Base-by-base conservation (phyloP, 1,140 invertebrate genomes). In the Epicauta chinensis region DNA sequence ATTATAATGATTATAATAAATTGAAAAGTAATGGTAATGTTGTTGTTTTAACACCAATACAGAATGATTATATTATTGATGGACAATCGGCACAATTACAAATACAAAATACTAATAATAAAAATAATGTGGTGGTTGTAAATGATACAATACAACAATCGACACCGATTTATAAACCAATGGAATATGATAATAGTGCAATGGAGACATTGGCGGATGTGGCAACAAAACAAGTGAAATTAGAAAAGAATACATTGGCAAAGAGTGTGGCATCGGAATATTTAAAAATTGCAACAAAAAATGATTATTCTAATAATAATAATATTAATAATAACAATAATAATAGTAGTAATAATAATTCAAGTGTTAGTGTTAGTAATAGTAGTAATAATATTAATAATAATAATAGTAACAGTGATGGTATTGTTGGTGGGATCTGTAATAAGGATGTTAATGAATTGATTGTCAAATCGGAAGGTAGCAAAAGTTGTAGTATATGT, bases 401-500 rank as follows among this genome's bases (percentile, higher is more conserved):
- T 35, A 55, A 67, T 40, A 51, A 51, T 4, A 40, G 40, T 3
- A 56, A 55, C 23, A 59, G 64, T 10, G 15, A 35, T 1, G 53
- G 44, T 31, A 56, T 47, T n/a, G n/a, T n/a, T 42, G 61, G 50
- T 16, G 51, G 45, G 37, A 17, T 56, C 0, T 46, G 51, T 3
- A 60, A 47, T 17, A 65, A 66, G 34, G 62, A 63, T 9, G 58
- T 65, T 10, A 66, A 61, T 30, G 69, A 71, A 34, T 43, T 71
- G 10, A 66, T 71, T 35, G 65, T 62, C 6, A 69, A 68, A 36
- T 56, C 67, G 0, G 69, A 71, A 39, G 69, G 68, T 34, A 70
- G 66, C 47, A 70, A 69, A 50, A 69, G 61, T 53, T 98, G 94
- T 68, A 79, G 77, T 39, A 86, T 96, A 58, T 98, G 94, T 73